Conservation (phyloP, 1,140 invertebrate species). For the Polyergus mexicanus region DNA sequence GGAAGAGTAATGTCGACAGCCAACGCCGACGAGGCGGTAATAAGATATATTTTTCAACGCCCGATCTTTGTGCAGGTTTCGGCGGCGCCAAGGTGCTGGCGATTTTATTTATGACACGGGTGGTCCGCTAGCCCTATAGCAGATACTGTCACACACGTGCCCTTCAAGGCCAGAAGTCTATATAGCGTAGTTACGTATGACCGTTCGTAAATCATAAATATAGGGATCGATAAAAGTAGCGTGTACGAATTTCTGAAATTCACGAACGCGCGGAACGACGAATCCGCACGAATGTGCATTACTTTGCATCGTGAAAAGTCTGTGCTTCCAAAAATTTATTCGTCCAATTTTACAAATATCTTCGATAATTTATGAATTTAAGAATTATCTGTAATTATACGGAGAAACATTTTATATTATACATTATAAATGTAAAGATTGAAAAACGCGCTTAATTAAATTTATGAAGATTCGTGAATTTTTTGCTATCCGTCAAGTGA, state of each 20-base stretch:
- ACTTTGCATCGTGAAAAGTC: neutral
- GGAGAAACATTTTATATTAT: too few relatives aligned
- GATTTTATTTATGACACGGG: slow-evolving; percentile 56
- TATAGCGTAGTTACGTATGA: slow-evolving; percentile 19
- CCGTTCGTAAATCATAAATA: slow-evolving; percentile 36
- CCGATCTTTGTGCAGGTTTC: slow-evolving; percentile 48
- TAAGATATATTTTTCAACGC: slow-evolving; percentile 63
- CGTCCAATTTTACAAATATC: neutral
- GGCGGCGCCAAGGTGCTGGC: slow-evolving; percentile 37
- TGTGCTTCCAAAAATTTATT: neutral
- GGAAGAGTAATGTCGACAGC: slow-evolving; percentile 62
- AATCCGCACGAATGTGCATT: neutral
- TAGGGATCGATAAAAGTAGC: neutral
- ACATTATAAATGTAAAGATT: neutral
- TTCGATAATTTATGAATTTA: neutral
- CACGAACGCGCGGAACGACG: neutral
- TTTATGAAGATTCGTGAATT: neutral
- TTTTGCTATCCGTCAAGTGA: neutral
- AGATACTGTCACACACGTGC: slow-evolving; percentile 26
- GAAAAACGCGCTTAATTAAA: neutral
- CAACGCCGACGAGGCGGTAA: slow-evolving; percentile 58
- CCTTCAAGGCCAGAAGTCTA: slow-evolving; percentile 3
- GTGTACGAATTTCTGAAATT: neutral
- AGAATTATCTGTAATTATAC: neutral
- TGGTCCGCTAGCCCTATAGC: slow-evolving; percentile 37